Evolutionary conservation across 2,113 vertebrate species (phyloP), one percentile per base, ranked within the genome.

Genomic region (Chloebia gouldiae): DNA sequence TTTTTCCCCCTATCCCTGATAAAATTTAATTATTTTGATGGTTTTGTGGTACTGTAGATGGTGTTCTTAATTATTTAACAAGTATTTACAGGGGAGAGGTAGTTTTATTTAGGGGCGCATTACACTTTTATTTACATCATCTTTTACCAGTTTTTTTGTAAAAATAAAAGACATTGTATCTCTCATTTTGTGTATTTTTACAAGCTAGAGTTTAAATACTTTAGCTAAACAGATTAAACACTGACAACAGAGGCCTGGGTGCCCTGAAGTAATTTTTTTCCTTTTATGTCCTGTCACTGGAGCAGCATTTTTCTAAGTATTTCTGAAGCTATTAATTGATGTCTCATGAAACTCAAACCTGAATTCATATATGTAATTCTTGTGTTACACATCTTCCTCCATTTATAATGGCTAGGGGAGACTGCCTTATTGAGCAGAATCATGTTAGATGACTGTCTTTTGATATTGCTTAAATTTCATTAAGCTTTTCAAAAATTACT

Each of bases 11-110:
- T 93, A 95, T 97, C 97, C 96, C 96, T 96, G 97, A 98, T 97
- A 98, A 98, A 97, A 88, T 61, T 88, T 88, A 98, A 98, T 98
- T 98, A 97, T 97, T 98, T 98, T 98, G 98, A 97, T 97, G 98
- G 96, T 93, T 97, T 97, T 98, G 98, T 99, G 99, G 99, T 99
- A 99, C 98, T 99, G 98, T 99, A 98, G 97, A 97, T 98, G 98
- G 98, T 98, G 98, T 99, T 98, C 97, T 98, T 99, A 98, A 98
- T 99, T 99, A 99, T 99, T 99, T 98, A 98, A 98, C 97, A 97
- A 98, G 95, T 97, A 98, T 98, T 98, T 98, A 98, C 97, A 50
- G 92, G 96, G 96, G 95, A 97, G 66, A 96, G 96, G 97, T 97
- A 97, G 97, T 98, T 98, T 98, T 98, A 98, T 98, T 98, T 98